Base-by-base conservation (phyloP, 2,113 vertebrate species). In the Terrapene triunguis region DNA sequence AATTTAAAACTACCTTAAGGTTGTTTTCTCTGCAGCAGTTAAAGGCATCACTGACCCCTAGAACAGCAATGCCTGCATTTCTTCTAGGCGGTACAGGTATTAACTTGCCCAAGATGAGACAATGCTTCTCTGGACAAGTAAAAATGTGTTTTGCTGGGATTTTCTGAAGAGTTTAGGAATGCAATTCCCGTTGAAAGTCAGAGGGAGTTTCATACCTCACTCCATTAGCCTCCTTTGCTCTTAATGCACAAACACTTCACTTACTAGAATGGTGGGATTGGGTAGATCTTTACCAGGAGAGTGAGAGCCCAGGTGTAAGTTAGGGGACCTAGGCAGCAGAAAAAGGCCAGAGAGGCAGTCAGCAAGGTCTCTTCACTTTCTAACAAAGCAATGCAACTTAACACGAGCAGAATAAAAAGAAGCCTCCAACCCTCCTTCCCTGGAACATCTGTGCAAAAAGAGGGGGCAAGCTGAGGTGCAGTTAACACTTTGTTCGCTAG, bases 161-260 rank as follows among this genome's bases (percentile, higher is more conserved):
- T 51, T 53, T 89, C 35, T 54, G 81, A 85, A 84, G 47, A 85
- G 42, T 42, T 89, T 12, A 81, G 22, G 42, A 86, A 74, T 3
- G 19, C 81, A 53, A 7, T 32, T 79, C 22, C 4, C 87, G 48
- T 16, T 10, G 72, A 88, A 88, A 65, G n/a, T 8, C 53, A 53
- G 24, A 25, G 88, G 59, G 95, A 80, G 6, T 5, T n/a, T 16
- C 21, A 19, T 1, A 2, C 29, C 12, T 78, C 47, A 59, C 35
- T 78, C 72, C 48, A 82, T 5, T 7, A 27, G 10, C 74, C 82
- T 89, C 14, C 50, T 8, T 2, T 9, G 2, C 38, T 82, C 72
- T 80, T 42, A 88, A 82, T 10, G 57, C n/a, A 55, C 62, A 76
- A 80, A 80, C 80, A 32, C 22, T 62, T 9, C 0, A 0, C 72